Evolutionary conservation across 2,888 invertebrate genomes (phyloP).

Genomic region (Trissoscelio sp.): DNA sequence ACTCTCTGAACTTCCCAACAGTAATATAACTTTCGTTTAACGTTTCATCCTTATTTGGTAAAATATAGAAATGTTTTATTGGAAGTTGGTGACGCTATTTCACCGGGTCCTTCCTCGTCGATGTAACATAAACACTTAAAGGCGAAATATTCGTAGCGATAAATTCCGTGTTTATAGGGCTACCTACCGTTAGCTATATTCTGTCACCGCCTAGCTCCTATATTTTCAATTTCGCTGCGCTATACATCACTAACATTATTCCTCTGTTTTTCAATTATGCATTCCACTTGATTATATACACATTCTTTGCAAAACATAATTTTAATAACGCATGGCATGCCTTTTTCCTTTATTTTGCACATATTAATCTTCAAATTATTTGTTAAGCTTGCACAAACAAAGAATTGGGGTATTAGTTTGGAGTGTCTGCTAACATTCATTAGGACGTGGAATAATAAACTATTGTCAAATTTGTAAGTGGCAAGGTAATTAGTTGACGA

Average conservation of each 20-base stretch:
- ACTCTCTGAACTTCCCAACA: conserved; percentile 25
- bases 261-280: conserved; percentile 39
- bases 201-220: conserved; percentile 40
- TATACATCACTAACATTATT: conserved; percentile 35
- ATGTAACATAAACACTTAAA: conserved; percentile 57
- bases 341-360: neutral
- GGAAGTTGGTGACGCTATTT: conserved; percentile 14
- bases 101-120: conserved; percentile 21
- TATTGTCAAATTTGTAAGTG: conserved; percentile 63
- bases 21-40: conserved; percentile 23
- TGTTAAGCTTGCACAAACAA: neutral
- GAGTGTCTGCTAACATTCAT: conserved; percentile 42
- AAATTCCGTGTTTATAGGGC: conserved; percentile 54
- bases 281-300: conserved; percentile 20
- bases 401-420: conserved; percentile 3
- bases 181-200: conserved; percentile 36
- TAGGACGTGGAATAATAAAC: conserved; percentile 45
- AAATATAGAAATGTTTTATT: conserved; percentile 41
- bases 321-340: neutral
- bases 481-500: conserved; percentile 63
- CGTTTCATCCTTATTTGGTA: conserved; percentile 30
- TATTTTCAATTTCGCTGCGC: conserved; percentile 48
- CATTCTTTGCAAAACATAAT: conserved; percentile 2
- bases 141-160: conserved; percentile 51
- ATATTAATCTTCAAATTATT: neutral